Base-by-base conservation (phyloP, 2,888 invertebrate species). In the Apodemia hepburni region DNA sequence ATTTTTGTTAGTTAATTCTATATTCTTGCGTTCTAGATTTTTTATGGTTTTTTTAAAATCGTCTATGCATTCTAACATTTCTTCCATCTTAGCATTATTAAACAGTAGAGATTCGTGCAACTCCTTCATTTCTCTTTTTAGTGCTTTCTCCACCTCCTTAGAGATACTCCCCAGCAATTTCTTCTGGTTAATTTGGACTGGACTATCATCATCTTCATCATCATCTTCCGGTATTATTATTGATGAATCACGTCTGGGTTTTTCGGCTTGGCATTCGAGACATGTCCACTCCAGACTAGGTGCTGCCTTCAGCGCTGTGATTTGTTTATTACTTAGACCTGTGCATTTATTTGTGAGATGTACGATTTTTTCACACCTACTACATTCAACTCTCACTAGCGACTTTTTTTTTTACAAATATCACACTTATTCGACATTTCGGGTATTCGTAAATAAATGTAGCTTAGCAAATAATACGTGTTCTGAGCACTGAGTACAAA, bases 251-350 rank as follows among this genome's bases (percentile, higher is more conserved):
- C 68, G 61, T n/a, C 61, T 60, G 9, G 66, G 61, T 2, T 65
- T 58, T 11, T 62, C 45, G 12, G 64, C 33, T 4, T 61, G 62
- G 58, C 70, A 70, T 22, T 69, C 65, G 0, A n/a, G 54, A 59
- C 69, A 70, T 2, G 66, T 66, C 68, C 68, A 69, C 22, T 68
- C 69, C 35, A 70, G 45, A 42, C 59, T 67, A 3, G 62, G 61
- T 1, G 70, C 62, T 8, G 65, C 66, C 22, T 61, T 60, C 9
- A 70, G 54, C 0, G 68, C 68, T 17, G 61, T 58, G 2, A 65
- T 35, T 47, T 69, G 69, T 58, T 70, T 70, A 7, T 61, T 67
- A 0, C 64, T 63, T 5, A 70, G 62, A 8, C 68, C 70, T 2
- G 68, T 62, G 57, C 69, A 70, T 33, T 61, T 49, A 2, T 49